Conservation (phyloP, 2,797 vertebrate species). For the Liasis olivaceus region DNA sequence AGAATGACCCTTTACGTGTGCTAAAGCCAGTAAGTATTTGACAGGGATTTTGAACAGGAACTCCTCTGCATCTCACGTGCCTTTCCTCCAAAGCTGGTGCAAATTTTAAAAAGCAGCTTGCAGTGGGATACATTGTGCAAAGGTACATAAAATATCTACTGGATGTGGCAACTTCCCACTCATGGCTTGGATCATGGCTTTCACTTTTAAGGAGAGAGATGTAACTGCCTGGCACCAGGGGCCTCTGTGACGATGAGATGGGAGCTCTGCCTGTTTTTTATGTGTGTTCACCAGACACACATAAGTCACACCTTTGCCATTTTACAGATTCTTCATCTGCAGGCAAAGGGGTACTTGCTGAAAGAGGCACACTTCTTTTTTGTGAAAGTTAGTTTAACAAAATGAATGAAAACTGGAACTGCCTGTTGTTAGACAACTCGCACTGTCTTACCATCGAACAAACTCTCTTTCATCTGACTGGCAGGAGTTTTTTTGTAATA, state of each 20-base stretch:
- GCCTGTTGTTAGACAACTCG: conserved; percentile 2
- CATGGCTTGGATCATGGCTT: not conserved
- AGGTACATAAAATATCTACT: not conserved
- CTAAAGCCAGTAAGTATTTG: not conserved
- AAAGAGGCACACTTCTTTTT: not conserved
- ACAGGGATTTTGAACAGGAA: not conserved
- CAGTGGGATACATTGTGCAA: not conserved
- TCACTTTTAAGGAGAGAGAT: not conserved
- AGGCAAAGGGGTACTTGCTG: not conserved
- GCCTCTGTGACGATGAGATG: not conserved
- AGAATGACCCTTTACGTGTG: not conserved
- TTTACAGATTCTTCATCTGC: not conserved
- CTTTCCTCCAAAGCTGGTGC: not conserved
- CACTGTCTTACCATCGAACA: not conserved
- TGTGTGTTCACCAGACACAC: not conserved
- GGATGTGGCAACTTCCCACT: not conserved
- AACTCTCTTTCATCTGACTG: conserved; percentile 26
- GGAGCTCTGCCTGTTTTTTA: not conserved
- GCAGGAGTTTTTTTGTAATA: conserved; percentile 5
- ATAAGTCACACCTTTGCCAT: not conserved
- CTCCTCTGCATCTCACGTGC: not conserved
- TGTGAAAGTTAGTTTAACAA: conserved; percentile 18
- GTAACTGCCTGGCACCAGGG: not conserved
- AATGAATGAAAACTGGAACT: conserved; percentile 12
- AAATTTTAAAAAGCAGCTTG: not conserved